Base-by-base conservation (phyloP, 2,888 invertebrate genomes). In the Dinocampus coccinellae region DNA sequence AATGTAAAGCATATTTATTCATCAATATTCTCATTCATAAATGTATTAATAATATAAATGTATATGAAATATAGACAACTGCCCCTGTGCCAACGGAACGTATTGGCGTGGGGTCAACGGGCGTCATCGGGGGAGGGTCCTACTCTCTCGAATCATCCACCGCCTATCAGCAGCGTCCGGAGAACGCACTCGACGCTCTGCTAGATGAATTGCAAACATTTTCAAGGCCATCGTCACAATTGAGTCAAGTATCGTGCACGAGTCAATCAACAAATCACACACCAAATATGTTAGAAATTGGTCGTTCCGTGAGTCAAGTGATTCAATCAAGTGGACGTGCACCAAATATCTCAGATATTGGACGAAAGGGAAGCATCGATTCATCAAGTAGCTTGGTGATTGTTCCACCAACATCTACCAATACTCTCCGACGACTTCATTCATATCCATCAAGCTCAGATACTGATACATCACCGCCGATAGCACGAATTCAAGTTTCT, bases 131-230 rank as follows among this genome's bases (percentile, higher is more conserved):
- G 90, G 90, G 88, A 91, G 89, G 91, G 90, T 78, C 89, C 89
- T 87, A 90, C 89, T 78, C 88, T 90, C 81, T 89, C 90, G 89
- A 91, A 90, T 77, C 86, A 86, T 75, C 85, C 90, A 70, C 88
- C 89, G 72, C 88, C 89, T 89, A 90, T 89, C 85, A 89, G 89
- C 90, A 91, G 89, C 92, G 93, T 90, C 91, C 95, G 91, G 96
- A 96, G 93, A 97, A 96, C 94, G 95, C 96, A 92, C 95, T 97
- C 94, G 97, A 97, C 93, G 95, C 95, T 92, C 89, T 97, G 93
- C 90, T 97, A 94, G 96, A 96, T 88, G 96, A 97, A 88, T 91
- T 96, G 78, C 95, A 96, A 89, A 96, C 96, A 36, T 96, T 96
- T 88, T 93, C 95, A 69, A 93, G 93, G 86, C 95, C 95, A n/a